phyloP scores from a whole-genome alignment of 2,113 vertebrate species.

The Petroica traversi region DNA sequence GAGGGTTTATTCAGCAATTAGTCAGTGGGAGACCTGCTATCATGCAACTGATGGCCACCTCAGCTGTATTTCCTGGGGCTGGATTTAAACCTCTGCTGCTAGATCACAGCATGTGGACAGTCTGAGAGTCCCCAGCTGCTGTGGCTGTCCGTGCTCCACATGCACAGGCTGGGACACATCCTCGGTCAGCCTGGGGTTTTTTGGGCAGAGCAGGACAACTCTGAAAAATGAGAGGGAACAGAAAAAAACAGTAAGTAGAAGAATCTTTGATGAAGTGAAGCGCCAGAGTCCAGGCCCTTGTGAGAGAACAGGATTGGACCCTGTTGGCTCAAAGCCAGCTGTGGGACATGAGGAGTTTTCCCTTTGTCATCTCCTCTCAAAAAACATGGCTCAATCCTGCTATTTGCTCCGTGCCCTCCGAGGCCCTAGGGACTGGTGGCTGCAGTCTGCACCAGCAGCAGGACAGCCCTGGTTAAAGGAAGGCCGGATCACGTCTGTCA shows the following conservation, averaged over 20 bases:
- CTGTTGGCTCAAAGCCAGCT: neutral
- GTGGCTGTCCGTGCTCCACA: accelerated
- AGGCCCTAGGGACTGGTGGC: neutral
- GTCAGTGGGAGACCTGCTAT: neutral
- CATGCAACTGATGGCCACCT: neutral
- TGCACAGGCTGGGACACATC: neutral
- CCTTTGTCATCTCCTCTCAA: neutral
- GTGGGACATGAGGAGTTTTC: neutral
- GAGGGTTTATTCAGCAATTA: neutral
- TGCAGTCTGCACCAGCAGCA: neutral
- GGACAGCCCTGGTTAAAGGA: neutral
- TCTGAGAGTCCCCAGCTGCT: neutral
- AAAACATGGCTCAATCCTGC: neutral
- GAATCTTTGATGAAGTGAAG: neutral
- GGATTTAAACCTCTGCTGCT: neutral
- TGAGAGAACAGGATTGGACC: neutral
- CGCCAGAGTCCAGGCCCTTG: neutral
- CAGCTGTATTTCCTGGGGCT: neutral
- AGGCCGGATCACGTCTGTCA: neutral
- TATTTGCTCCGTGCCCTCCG: neutral
- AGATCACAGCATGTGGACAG: accelerated
- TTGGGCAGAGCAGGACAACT: neutral
- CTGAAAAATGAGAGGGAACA: neutral
- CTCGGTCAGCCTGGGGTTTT: accelerated
- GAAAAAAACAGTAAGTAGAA: neutral